Percentiles rank a stretch among this genome's conserved stretches.
These are phyloP conservation scores for Gandaritis pyraliata DNA, from an alignment of 2,888 invertebrate genomes.

Conservation along the genomic window DNA sequence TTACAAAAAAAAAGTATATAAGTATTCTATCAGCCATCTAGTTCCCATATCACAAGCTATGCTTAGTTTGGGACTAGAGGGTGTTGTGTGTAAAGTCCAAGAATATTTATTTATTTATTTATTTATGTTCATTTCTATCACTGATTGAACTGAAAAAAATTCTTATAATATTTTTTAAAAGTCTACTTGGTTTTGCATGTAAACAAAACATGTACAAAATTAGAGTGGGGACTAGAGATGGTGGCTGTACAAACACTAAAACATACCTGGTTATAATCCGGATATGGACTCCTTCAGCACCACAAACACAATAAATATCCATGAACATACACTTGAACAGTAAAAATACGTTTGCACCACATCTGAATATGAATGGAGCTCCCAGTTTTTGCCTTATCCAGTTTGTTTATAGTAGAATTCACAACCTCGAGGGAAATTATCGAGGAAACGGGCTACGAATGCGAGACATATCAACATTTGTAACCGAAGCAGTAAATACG, in stretches of 20 bases:
- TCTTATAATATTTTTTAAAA: not conserved
- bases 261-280: conserved; percentile 47
- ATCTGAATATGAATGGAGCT: conserved; percentile 62
- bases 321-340: conserved; percentile 58
- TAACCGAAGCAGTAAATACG: conserved; percentile 58
- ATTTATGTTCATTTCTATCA: too few species aligned
- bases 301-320: conserved; percentile 55
- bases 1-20: too few species aligned
- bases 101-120: too few species aligned
- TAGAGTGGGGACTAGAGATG: not conserved
- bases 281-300: conserved; percentile 30
- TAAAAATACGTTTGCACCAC: conserved; percentile 61
- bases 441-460: conserved; percentile 59
- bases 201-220: too few species aligned
- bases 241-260: conserved; percentile 12
- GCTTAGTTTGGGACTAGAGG: too few species aligned
- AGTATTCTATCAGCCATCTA: too few species aligned
- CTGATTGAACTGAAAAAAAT: too few species aligned
- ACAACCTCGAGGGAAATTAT: conserved; percentile 79
- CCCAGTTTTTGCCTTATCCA: conserved; percentile 62
- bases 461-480: conserved; percentile 60
- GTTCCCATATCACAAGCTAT: too few species aligned
- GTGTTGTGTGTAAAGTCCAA: too few species aligned
- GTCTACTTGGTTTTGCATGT: too few species aligned
- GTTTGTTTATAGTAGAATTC: conserved; percentile 72